Evolutionary conservation across 2,888 invertebrate genomes (phyloP).

Genomic region (Parnassius mnemosyne): DNA sequence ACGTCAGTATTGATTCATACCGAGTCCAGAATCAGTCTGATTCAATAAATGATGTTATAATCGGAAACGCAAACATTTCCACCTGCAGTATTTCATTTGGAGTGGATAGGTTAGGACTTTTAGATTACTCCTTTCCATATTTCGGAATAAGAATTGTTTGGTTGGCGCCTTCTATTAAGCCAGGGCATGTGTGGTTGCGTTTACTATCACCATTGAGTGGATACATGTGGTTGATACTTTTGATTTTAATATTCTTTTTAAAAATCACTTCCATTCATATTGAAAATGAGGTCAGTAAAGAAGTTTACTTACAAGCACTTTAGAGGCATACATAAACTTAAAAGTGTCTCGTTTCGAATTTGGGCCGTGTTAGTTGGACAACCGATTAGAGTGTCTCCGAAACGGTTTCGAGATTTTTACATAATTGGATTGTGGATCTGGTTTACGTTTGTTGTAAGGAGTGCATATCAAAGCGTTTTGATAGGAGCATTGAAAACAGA

Average conservation of each 20-base stretch:
- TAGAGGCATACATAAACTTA: constrained; percentile 47
- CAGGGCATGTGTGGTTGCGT: constrained; percentile 56
- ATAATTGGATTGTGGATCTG: constrained; percentile 60
- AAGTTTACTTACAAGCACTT: constrained; percentile 49
- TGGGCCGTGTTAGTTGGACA: constrained; percentile 64
- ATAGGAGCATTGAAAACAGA: constrained; percentile 63
- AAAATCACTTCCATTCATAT: constrained; percentile 49
- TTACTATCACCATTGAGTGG: constrained; percentile 58
- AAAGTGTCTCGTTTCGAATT: constrained; percentile 49
- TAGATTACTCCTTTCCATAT: constrained; percentile 59
- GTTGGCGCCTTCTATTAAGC: constrained; percentile 55
- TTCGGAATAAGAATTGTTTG: constrained; percentile 58
- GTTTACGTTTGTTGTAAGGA: constrained; percentile 64
- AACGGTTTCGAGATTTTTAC: constrained; percentile 61
- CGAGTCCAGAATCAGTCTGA: constrained; percentile 59
- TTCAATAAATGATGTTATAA: constrained; percentile 57
- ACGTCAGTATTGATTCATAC: constrained; percentile 57
- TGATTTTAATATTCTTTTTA: constrained; percentile 49
- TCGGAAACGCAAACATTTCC: constrained; percentile 56
- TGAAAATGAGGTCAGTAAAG: constrained; percentile 46
- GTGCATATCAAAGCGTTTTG: constrained; percentile 62
- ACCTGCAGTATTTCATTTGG: constrained; percentile 57
- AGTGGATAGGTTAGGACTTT: constrained; percentile 47
- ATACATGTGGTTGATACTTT: constrained; percentile 55
- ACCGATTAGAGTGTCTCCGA: constrained; percentile 51